Base-by-base conservation (phyloP, 2,888 invertebrate species). In the Euplexia lucipara region DNA sequence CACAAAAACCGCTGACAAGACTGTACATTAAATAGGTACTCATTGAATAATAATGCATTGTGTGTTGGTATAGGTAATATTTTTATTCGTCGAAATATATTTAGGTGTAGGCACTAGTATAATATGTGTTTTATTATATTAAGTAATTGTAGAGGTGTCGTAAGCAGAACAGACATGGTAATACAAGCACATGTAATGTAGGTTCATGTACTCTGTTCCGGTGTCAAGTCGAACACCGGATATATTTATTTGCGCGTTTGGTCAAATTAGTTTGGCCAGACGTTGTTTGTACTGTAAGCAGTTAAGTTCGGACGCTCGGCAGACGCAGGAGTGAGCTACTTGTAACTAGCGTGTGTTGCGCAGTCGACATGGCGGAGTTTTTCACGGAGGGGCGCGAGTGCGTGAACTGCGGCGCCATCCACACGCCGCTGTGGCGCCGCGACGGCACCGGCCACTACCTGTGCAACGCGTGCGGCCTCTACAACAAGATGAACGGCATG, bases 381-480 rank as follows among this genome's bases (percentile, higher is more conserved):
- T 97, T 97, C 91, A 97, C 98, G 82, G 99, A 99, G 95, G 99
- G 99, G 26, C 97, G 99, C 74, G 99, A 99, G 95, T 99, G 99
- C 95, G 99, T 99, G 75, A 99, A 99, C 96, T 99, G 99, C 95
- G 99, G 99, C 71, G 99, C 99, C 78, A 98, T 99, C 86, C 98
- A 98, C 79, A 99, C 99, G 83, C 99, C 99, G 75, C 96, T 99
- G 84, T 99, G 99, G 99, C 97, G 99, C 83, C 97, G 99, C 91
- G 99, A 99, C 96, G 99, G 99, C 92, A 99, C 99, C 87, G 99
- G 99, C 79, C 99, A 99, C 96, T 99, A 99, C 96, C 97, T 99
- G 87, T 99, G 99, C 97, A 99, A 99, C 96, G 99, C 99, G 80
- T 99, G 99, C 96, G 99, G 99, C 86, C 98, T 99, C 88, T 99